phyloP scores from a whole-genome alignment of 2,888 invertebrate species.

The Caenorhabditis plicata region DNA sequence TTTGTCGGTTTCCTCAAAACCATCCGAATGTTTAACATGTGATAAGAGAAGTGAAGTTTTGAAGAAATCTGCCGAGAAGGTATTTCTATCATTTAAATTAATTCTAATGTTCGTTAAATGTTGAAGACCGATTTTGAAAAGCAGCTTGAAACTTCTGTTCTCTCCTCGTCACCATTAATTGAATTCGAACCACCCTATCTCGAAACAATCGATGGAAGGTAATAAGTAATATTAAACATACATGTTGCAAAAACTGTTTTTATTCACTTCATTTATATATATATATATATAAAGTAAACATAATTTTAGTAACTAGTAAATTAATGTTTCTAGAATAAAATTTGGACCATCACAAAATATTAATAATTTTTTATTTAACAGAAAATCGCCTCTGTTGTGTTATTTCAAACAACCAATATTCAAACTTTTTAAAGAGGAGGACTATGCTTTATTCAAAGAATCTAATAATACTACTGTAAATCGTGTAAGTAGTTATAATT shows the following conservation, averaged over 20 bases:
- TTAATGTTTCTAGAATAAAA: too few species aligned
- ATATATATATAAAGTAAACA: too few species aligned
- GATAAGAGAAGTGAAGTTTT: constrained; percentile 38
- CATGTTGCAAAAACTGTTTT: too few species aligned
- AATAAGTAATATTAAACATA: too few species aligned
- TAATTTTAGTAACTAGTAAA: too few species aligned
- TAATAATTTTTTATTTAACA: constrained; percentile 4
- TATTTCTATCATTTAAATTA: constrained; percentile 1
- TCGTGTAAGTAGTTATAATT: too few species aligned
- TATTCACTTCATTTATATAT: too few species aligned
- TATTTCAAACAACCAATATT: constrained; percentile 64
- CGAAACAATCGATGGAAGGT: constrained; percentile 76
- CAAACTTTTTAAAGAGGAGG: constrained; percentile 33
- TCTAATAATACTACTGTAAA: too few species aligned
- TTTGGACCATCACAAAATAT: background rate
- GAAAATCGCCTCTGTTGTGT: constrained; percentile 71
- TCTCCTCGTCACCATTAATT: constrained; percentile 85
- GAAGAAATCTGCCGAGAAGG: constrained; percentile 36
- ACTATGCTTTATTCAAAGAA: too few species aligned
- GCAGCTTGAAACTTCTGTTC: constrained; percentile 45
- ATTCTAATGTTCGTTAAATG: background rate
- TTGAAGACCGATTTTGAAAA: constrained; percentile 40
- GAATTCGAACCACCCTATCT: constrained; percentile 83
- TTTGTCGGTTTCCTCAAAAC: constrained; percentile 35
- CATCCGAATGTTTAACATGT: constrained; percentile 43